Evolutionary conservation across 2,113 vertebrate species (phyloP).

Genomic region (Danio rerio): DNA sequence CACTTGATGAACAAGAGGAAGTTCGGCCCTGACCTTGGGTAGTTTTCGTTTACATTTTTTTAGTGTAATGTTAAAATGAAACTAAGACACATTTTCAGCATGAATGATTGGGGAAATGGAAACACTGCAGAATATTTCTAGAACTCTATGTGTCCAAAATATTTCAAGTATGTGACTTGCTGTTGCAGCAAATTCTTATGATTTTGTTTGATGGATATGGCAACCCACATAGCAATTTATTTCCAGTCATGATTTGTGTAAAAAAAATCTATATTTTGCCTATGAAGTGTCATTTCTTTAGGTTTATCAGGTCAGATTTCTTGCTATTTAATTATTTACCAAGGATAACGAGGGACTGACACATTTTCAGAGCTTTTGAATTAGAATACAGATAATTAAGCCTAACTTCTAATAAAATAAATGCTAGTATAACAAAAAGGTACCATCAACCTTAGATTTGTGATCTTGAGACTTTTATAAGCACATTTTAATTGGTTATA

Average conservation of each 20-base stretch:
- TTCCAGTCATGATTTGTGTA: background rate
- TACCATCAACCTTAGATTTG: background rate
- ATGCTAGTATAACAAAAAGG: background rate
- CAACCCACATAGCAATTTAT: background rate
- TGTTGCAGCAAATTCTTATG: background rate
- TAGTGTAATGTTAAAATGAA: background rate
- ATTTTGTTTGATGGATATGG: background rate
- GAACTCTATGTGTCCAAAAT: background rate
- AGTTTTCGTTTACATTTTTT: conserved; percentile 27
- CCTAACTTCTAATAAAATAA: background rate
- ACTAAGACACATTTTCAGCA: background rate
- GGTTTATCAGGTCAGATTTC: background rate
- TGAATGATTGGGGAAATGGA: background rate
- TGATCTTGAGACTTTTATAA: no score
- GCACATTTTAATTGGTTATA: background rate
- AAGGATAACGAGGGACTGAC: conserved; percentile 25
- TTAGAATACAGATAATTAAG: background rate
- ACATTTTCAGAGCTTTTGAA: background rate
- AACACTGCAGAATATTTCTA: background rate
- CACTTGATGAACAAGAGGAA: conserved; percentile 48
- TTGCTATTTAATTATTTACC: conserved; percentile 15
- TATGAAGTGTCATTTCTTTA: background rate
- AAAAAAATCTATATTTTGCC: conserved; percentile 19
- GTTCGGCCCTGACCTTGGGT: background rate
- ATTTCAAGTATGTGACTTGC: background rate